Base-by-base conservation (phyloP, 2,797 vertebrate species). In the Acipenser ruthenus region DNA sequence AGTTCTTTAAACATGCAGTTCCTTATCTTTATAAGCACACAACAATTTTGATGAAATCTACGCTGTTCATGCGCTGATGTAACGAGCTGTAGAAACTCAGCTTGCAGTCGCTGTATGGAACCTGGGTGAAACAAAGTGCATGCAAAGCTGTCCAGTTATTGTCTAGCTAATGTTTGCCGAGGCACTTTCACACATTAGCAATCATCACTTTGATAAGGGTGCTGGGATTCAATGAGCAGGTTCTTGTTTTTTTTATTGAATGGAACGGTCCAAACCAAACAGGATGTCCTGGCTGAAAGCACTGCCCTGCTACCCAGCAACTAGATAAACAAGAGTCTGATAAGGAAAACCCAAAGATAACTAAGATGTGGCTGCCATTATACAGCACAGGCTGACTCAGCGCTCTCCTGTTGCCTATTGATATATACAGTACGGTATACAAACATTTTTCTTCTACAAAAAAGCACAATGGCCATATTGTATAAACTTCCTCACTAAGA, bases 111-210 rank as follows among this genome's bases (percentile, higher is more conserved):
- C 74, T 48, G 72, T 79, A 69, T 70, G 55, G 50, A 68, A 78
- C 69, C 74, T 10, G 70, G 67, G 77, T 69, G 70, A 52, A 55
- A 69, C 75, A 37, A 4, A 37, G 77, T 81, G 74, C 74, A 75
- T 7, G n/a, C 72, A 64, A 58, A 82, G 73, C 79, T 84, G 89
- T 90, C 88, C 89, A 86, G 79, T 87, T 84, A 91, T 90, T 91
- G 87, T 90, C 68, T 70, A 68, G 67, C 65, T 63, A 70, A 64
- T 72, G 67, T 81, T 89, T 7, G 63, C 10, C 78, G 78, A 84
- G 75, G 78, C 75, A 13, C 62, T 66, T 77, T 80, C 77, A 71
- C 73, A 70, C 74, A 74, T 72, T 10, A 67, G 81, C 80, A 77
- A 83, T 86, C 79, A 79, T 77, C 77, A 77, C 81, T 71, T 66